Percentiles rank a stretch among this genome's conserved stretches.
These are phyloP conservation scores for Urophycis tenuis DNA, from an alignment of 2,797 vertebrate species.

Conservation along the genomic window DNA sequence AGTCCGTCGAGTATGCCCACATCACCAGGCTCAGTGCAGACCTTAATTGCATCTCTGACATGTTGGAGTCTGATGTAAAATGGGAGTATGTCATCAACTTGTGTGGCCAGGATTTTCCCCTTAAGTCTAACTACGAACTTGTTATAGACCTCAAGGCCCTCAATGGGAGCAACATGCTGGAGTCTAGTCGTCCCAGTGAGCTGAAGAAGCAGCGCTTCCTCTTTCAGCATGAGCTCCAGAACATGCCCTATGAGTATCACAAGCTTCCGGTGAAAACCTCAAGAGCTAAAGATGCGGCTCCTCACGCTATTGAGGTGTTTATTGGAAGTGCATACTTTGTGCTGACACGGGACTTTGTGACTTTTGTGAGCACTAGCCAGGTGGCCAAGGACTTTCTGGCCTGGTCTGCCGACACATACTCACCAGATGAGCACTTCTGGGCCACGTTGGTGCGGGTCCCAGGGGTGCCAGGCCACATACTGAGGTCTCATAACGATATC, in stretches of 20 bases:
- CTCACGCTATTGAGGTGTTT: slow-evolving; percentile 80
- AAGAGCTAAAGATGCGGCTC: slow-evolving; percentile 69
- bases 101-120: slow-evolving; percentile 91
- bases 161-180: slow-evolving; percentile 82
- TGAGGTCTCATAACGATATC: slow-evolving; percentile 70
- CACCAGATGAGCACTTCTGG: slow-evolving; percentile 93
- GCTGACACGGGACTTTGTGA: slow-evolving; percentile 75
- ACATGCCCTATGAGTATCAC: slow-evolving; percentile 72
- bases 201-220: slow-evolving; percentile 79
- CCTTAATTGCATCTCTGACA: slow-evolving; percentile 87
- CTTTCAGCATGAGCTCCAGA: slow-evolving; percentile 74
- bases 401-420: slow-evolving; percentile 88
- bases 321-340: slow-evolving; percentile 91
- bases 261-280: slow-evolving; percentile 76
- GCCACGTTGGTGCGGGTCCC: slow-evolving; percentile 81
- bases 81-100: slow-evolving; percentile 92
- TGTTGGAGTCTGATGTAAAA: slow-evolving; percentile 73
- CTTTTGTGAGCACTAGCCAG: slow-evolving; percentile 63
- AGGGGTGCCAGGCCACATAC: slow-evolving; percentile 77
- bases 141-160: slow-evolving; percentile 78
- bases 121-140: slow-evolving; percentile 81
- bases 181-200: slow-evolving; percentile 75
- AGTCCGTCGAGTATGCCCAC: slow-evolving; percentile 82
- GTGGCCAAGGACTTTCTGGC: slow-evolving; percentile 78
- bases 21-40: slow-evolving; percentile 87